These are phyloP conservation scores for Caerostris darwini DNA, from an alignment of 1,140 invertebrate species.

Conservation along the genomic window DNA sequence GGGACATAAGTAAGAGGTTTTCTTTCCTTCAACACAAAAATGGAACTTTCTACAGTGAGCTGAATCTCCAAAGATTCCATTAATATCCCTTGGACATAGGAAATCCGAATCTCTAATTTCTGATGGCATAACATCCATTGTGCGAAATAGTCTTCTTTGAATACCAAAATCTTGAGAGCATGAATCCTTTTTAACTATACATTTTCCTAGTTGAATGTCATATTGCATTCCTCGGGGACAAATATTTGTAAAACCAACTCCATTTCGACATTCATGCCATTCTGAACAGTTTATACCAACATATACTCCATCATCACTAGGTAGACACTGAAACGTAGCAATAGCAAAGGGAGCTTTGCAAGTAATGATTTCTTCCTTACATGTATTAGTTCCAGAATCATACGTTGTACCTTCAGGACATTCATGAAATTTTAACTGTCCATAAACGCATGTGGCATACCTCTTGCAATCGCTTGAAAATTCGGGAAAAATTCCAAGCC, in stretches of 20 bases:
- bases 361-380: not conserved
- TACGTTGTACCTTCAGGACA: constrained; percentile 48
- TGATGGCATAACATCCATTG: not conserved
- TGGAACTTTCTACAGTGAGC: constrained; percentile 66
- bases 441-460: constrained; percentile 65
- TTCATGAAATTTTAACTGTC: constrained; percentile 13
- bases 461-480: constrained; percentile 66
- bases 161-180: not conserved
- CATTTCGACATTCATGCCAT: constrained; percentile 77
- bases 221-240: constrained; percentile 60
- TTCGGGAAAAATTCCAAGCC: constrained; percentile 63
- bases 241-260: constrained; percentile 61
- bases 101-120: not conserved
- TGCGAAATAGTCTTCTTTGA: not conserved
- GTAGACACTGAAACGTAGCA: constrained; percentile 71
- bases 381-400: constrained; percentile 48
- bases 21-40: constrained; percentile 62
- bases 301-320: constrained; percentile 75
- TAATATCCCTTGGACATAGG: not conserved
- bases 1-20: constrained; percentile 67
- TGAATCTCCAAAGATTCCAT: constrained; percentile 56
- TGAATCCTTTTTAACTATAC: not conserved
- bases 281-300: constrained; percentile 16
- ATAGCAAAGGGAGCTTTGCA: constrained; percentile 67
- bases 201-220: not conserved